Percentiles rank a stretch among this genome's conserved stretches.
These are phyloP conservation scores for Sorex araneus DNA, from an alignment of 2,113 vertebrate genomes.

Conservation along the genomic window DNA sequence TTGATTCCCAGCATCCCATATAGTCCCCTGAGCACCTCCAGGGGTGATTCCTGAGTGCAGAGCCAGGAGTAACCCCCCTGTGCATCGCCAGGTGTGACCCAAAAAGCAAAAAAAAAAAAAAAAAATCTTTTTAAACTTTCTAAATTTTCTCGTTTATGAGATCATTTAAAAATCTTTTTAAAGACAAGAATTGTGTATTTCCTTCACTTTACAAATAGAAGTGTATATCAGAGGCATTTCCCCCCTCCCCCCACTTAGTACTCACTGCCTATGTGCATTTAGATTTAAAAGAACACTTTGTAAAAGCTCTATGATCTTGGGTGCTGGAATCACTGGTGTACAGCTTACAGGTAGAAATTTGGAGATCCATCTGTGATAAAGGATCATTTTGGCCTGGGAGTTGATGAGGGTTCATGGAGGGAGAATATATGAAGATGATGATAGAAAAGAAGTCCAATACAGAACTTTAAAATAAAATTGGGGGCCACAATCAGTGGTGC, in stretches of 20 bases:
- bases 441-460: background rate
- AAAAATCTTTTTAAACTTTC: no score
- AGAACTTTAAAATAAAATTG: no score
- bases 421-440: background rate
- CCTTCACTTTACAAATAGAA: slow-evolving; percentile 16
- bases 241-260: background rate
- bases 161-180: background rate
- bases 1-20: no score
- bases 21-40: no score
- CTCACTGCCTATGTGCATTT: background rate
- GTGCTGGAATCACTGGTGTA: background rate
- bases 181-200: background rate
- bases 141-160: no score
- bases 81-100: no score
- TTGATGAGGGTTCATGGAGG: background rate
- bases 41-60: no score
- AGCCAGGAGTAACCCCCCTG: no score
- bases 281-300: background rate
- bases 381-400: background rate
- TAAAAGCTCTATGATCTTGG: background rate
- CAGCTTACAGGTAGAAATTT: background rate
- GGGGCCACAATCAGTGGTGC: no score
- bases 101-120: no score
- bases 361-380: background rate
- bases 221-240: background rate